A percentile compares a stretch with the other conserved stretches of the same genome.
phyloP scores from a whole-genome alignment of 2,797 vertebrate genomes.

The Enteromius fasciolatus region DNA sequence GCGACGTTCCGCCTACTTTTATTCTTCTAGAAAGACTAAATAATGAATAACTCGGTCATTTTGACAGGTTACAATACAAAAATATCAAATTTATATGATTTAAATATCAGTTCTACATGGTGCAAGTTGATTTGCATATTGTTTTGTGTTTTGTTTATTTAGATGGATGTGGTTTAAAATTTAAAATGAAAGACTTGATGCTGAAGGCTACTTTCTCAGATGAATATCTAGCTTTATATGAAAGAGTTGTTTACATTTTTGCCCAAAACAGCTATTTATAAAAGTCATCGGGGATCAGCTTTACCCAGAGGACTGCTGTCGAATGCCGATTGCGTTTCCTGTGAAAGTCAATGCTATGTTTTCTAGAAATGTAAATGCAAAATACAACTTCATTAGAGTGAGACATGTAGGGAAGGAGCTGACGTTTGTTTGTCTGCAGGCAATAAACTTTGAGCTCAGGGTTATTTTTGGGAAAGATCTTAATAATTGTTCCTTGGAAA shows the following conservation, averaged over 20 bases:
- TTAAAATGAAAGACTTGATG: not conserved
- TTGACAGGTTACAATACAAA: not conserved
- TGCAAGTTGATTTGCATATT: not conserved
- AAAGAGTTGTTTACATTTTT: constrained; percentile 11
- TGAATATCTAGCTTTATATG: not conserved
- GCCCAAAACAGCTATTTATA: constrained; percentile 24
- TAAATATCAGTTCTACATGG: not conserved
- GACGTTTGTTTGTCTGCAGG: constrained; percentile 31
- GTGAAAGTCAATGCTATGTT: constrained; percentile 6
- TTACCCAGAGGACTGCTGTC: constrained; percentile 3
- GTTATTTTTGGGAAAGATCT: constrained; percentile 36
- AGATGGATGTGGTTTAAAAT: not conserved
- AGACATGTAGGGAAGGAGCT: not conserved
- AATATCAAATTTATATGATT: not conserved
- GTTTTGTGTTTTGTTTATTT: not conserved
- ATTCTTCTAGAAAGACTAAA: not conserved
- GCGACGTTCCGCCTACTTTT: not conserved
- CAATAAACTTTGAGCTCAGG: constrained; percentile 13
- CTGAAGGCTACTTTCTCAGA: not conserved
- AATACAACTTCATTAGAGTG: not conserved
- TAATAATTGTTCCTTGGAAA: constrained; percentile 37
- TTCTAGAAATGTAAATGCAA: constrained; percentile 9
- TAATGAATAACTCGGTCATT: not conserved
- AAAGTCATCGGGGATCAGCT: constrained; percentile 13
- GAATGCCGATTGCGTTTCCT: constrained; percentile 17